phyloP scores from a whole-genome alignment of 2,797 vertebrate genomes.

The Danio choprae region DNA sequence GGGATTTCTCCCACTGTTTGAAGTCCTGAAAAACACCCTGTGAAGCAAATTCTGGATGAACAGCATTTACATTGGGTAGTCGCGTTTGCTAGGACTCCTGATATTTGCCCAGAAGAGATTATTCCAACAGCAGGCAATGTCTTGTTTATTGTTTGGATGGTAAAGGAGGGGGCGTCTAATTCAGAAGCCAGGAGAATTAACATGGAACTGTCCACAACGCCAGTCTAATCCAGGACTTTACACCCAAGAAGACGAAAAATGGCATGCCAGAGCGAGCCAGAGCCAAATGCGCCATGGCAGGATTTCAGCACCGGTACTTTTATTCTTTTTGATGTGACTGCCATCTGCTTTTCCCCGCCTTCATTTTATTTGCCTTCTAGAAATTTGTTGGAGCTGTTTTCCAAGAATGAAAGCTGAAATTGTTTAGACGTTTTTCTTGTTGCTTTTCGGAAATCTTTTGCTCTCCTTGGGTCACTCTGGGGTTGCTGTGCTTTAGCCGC shows the following conservation, averaged over 20 bases:
- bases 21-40: slow-evolving; percentile 34
- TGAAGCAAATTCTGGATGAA: slow-evolving; percentile 37
- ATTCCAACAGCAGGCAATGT: slow-evolving; percentile 54
- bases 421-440: not conserved
- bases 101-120: slow-evolving; percentile 57
- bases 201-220: slow-evolving; percentile 52
- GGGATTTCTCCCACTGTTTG: slow-evolving; percentile 6
- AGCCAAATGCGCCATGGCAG: slow-evolving; percentile 57
- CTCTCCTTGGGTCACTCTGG: not conserved
- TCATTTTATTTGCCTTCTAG: slow-evolving; percentile 28
- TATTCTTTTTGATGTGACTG: slow-evolving; percentile 50
- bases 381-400: slow-evolving; percentile 21
- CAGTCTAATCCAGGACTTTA: slow-evolving; percentile 60
- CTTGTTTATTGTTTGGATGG: slow-evolving; percentile 62
- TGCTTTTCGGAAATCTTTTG: not conserved
- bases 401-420: slow-evolving; percentile 6
- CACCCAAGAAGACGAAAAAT: slow-evolving; percentile 40
- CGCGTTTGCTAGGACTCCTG: slow-evolving; percentile 55
- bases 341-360: slow-evolving; percentile 39
- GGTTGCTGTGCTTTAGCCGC: slow-evolving; percentile 2
- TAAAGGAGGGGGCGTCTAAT: slow-evolving; percentile 49
- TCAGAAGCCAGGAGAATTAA: slow-evolving; percentile 55
- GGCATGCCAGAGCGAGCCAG: slow-evolving; percentile 42
- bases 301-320: slow-evolving; percentile 39
- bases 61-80: slow-evolving; percentile 45